Conservation (phyloP, 2,797 vertebrate species). For the Philypnodon macrostomus region DNA sequence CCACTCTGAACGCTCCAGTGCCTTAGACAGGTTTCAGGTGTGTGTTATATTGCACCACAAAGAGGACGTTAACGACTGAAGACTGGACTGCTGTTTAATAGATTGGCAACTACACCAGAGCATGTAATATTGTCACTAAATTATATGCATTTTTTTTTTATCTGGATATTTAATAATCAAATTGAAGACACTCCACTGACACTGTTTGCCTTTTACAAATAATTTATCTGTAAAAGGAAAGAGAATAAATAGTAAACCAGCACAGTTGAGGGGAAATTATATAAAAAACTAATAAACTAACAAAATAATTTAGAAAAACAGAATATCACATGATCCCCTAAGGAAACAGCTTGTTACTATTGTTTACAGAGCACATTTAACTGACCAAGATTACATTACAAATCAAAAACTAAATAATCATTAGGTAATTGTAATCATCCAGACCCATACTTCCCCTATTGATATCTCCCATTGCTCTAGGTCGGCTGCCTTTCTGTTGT, state of each 20-base stretch:
- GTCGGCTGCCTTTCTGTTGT: conserved; percentile 45
- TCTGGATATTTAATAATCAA: background rate
- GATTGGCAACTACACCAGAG: conserved; percentile 12
- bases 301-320: no score
- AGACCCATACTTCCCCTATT: background rate
- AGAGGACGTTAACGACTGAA: conserved; percentile 27
- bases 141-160: background rate
- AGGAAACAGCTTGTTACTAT: background rate
- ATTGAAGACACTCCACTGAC: background rate
- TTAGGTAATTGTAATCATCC: conserved; percentile 1
- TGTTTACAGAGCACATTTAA: conserved; percentile 2
- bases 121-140: conserved; percentile 6
- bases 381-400: background rate
- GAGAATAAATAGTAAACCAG: no score
- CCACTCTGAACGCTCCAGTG: conserved; percentile 37
- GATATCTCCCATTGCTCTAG: conserved; percentile 18
- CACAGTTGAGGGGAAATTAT: no score
- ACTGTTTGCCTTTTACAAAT: background rate
- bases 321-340: no score
- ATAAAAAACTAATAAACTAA: no score
- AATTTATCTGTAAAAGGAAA: background rate
- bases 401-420: conserved; percentile 9
- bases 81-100: conserved; percentile 29
- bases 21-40: conserved; percentile 58
- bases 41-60: conserved; percentile 41